These are phyloP conservation scores for Hemaris fuciformis DNA, from an alignment of 2,888 invertebrate genomes.

Conservation along the genomic window DNA sequence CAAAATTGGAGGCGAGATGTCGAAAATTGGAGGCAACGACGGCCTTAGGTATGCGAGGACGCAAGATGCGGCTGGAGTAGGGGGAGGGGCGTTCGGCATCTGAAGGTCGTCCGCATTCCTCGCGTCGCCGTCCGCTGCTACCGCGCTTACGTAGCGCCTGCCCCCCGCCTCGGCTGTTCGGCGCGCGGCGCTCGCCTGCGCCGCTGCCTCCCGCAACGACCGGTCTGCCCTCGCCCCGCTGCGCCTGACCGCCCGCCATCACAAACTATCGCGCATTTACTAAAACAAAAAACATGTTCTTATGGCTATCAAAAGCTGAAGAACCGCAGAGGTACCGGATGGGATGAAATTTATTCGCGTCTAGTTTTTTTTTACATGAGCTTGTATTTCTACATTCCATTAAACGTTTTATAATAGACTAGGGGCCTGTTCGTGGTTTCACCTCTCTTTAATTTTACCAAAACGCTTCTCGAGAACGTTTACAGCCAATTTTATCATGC, in stretches of 20 bases:
- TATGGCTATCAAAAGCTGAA: slow-evolving; percentile 74
- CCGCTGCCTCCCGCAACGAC: slow-evolving; percentile 54
- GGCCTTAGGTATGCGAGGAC: slow-evolving; percentile 79
- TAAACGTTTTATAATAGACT: slow-evolving; percentile 52
- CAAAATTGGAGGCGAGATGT: slow-evolving; percentile 75
- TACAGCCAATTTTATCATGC: background rate
- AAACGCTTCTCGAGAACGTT: background rate
- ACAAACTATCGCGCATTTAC: slow-evolving; percentile 78
- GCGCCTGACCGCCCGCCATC: slow-evolving; percentile 68
- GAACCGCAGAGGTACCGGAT: slow-evolving; percentile 77
- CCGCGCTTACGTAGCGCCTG: slow-evolving; percentile 81
- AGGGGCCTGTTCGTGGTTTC: background rate
- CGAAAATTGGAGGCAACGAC: slow-evolving; percentile 76
- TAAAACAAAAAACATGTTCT: slow-evolving; percentile 79
- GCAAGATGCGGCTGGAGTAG: slow-evolving; percentile 77
- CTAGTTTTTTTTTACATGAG: slow-evolving; percentile 24
- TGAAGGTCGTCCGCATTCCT: slow-evolving; percentile 82
- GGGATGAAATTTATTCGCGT: slow-evolving; percentile 78
- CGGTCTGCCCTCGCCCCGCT: slow-evolving; percentile 61
- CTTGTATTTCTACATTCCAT: slow-evolving; percentile 61
- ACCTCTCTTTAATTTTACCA: background rate
- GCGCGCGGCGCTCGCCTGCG: slow-evolving; percentile 38
- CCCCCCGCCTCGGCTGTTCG: slow-evolving; percentile 37
- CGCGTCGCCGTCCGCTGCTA: slow-evolving; percentile 80
- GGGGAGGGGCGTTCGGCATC: slow-evolving; percentile 79